Evolutionary conservation across 2,888 invertebrate genomes (phyloP).

Genomic region (Oscheius sp.): DNA sequence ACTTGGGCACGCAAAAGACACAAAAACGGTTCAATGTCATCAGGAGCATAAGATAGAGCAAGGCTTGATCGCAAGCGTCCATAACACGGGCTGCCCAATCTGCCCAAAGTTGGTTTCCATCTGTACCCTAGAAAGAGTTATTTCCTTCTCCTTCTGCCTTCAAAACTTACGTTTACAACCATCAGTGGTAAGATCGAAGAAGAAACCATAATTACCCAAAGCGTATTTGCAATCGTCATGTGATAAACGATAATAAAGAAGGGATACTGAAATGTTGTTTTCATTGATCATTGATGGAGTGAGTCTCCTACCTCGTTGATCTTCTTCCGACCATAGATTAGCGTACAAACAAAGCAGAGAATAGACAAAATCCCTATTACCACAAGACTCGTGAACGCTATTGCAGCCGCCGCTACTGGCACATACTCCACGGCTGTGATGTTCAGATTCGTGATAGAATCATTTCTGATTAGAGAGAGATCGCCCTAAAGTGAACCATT

Average conservation of each 20-base stretch:
- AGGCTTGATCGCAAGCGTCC: conserved; percentile 42
- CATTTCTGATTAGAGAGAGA: conserved; percentile 17
- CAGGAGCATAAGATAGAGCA: conserved; percentile 44
- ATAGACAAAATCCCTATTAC: conserved; percentile 36
- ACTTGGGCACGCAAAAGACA: conserved; percentile 42
- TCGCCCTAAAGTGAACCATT: conserved; percentile 9
- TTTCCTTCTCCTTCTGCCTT: not conserved
- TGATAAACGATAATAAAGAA: conserved; percentile 51
- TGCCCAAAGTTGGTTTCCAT: conserved; percentile 26
- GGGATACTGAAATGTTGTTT: conserved; percentile 29
- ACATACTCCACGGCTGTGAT: conserved; percentile 43
- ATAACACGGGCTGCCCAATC: conserved; percentile 39
- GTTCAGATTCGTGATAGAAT: conserved; percentile 42
- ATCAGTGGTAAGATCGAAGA: conserved; percentile 43
- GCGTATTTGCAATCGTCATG: conserved; percentile 35
- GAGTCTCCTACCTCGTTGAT: conserved; percentile 33
- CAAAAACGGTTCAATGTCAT: conserved; percentile 52
- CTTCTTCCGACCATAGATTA: conserved; percentile 38
- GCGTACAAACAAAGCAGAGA: conserved; percentile 34
- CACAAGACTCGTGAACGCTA: conserved; percentile 33
- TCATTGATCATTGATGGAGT: no score
- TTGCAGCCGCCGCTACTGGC: conserved; percentile 40
- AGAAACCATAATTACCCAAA: conserved; percentile 36
- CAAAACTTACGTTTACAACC: conserved; percentile 37
- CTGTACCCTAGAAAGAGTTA: not conserved